Evolutionary conservation across 2,797 vertebrate species (phyloP).

Genomic region (Macroramphosus scolopax): DNA sequence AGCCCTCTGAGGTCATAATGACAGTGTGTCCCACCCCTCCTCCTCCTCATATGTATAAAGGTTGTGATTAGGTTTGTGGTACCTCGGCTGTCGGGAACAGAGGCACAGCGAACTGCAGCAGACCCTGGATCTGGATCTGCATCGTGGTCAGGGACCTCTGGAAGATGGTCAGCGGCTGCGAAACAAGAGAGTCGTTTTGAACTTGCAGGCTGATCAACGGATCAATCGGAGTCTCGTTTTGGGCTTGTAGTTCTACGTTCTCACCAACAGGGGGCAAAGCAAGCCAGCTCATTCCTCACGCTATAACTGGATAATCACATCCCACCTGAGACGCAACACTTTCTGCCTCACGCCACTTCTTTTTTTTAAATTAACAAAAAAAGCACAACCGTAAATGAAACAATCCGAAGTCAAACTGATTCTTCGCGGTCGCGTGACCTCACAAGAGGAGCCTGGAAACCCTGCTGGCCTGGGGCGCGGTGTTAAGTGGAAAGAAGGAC

Average conservation of each 20-base stretch:
- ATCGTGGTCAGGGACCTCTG: conserved; percentile 93
- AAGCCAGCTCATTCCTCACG: conserved; percentile 7
- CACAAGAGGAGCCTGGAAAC: conserved; percentile 15
- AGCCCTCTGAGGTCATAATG: not conserved
- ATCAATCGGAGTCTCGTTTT: no score
- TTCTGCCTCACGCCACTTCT: conserved; percentile 3
- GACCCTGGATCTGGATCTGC: conserved; percentile 89
- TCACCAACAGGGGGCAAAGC: conserved; percentile 63
- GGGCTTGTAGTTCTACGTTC: conserved; percentile 12
- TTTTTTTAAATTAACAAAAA: conserved; percentile 14
- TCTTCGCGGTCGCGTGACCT: conserved; percentile 22
- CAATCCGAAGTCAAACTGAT: conserved; percentile 24
- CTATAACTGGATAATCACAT: conserved; percentile 2
- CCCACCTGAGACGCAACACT: not conserved
- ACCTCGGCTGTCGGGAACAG: conserved; percentile 91
- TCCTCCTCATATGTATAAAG: no score
- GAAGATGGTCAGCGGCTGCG: conserved; percentile 87
- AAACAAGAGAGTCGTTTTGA: conserved; percentile 21
- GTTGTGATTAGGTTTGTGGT: conserved; percentile 2
- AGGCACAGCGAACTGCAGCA: conserved; percentile 88
- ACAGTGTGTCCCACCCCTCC: no score
- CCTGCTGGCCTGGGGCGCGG: conserved; percentile 14
- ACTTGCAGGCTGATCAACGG: not conserved
- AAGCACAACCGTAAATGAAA: conserved; percentile 13
- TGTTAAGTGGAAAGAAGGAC: conserved; percentile 51